Conservation (phyloP, 2,888 invertebrate species). For the Calliscelio sp. region DNA sequence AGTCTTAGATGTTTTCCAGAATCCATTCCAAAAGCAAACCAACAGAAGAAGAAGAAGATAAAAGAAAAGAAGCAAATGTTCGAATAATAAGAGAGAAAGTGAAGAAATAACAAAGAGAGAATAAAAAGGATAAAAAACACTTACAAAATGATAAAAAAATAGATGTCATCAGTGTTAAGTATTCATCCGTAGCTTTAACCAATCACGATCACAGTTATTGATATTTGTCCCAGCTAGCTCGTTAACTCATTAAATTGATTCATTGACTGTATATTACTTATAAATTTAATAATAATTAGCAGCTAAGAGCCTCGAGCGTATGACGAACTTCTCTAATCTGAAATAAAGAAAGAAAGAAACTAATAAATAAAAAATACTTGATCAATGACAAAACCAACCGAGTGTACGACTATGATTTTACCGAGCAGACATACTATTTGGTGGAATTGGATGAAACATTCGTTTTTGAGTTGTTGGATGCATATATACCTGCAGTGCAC, state of each 20-base stretch:
- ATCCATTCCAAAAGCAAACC: conserved; percentile 79
- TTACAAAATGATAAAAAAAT: conserved; percentile 77
- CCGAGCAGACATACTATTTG: conserved; percentile 23
- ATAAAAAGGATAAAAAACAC: conserved; percentile 45
- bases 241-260: conserved; percentile 79
- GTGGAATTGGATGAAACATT: conserved; percentile 33
- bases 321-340: conserved; percentile 62
- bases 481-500: conserved; percentile 33
- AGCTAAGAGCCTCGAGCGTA: conserved; percentile 71
- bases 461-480: conserved; percentile 52
- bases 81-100: conserved; percentile 45
- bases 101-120: conserved; percentile 47
- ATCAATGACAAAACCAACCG: conserved; percentile 60
- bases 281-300: conserved; percentile 75
- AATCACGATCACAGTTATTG: conserved; percentile 69
- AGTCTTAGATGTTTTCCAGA: conserved; percentile 83
- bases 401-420: conserved; percentile 63
- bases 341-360: conserved; percentile 41
- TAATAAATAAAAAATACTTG: conserved; percentile 61
- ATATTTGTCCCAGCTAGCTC: conserved; percentile 74
- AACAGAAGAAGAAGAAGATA: conserved; percentile 47
- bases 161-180: conserved; percentile 84
- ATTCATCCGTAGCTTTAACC: conserved; percentile 80
- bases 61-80: too few relatives aligned
- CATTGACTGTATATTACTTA: conserved; percentile 78